phyloP scores from a whole-genome alignment of 2,888 invertebrate genomes.

The Trachelus tabidus region DNA sequence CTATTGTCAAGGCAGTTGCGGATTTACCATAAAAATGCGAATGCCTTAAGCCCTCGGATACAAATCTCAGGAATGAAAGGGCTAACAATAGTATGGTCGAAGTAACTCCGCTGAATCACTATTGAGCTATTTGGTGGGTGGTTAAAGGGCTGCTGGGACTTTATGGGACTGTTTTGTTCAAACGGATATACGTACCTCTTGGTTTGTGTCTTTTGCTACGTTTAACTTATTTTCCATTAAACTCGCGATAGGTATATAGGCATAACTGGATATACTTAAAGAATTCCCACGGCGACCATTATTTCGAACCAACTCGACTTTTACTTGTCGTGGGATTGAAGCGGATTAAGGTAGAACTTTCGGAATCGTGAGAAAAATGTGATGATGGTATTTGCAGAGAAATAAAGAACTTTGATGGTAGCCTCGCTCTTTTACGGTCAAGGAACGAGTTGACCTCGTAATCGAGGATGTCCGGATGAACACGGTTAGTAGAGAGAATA shows the following conservation, averaged over 20 bases:
- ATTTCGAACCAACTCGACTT: background rate
- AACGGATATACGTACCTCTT: background rate
- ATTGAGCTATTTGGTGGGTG: constrained; percentile 48
- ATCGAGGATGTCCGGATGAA: background rate
- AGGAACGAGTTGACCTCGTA: background rate
- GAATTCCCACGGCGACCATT: background rate
- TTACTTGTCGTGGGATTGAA: background rate
- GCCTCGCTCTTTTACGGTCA: constrained; percentile 17
- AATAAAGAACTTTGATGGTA: constrained; percentile 24
- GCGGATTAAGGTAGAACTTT: background rate
- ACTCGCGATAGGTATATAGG: background rate
- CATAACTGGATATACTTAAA: background rate
- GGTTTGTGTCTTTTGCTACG: background rate
- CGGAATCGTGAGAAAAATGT: constrained; percentile 23
- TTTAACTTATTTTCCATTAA: background rate
- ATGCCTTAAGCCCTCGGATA: constrained; percentile 39
- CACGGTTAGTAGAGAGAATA: background rate
- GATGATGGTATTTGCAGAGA: constrained; percentile 23
- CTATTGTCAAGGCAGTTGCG: constrained; percentile 54
- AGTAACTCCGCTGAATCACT: constrained; percentile 39
- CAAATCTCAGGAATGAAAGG: constrained; percentile 32
- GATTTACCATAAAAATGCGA: constrained; percentile 55
- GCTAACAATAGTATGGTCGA: constrained; percentile 38
- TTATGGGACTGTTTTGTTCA: constrained; percentile 32
- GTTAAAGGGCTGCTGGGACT: constrained; percentile 51